Conservation (phyloP, 2,888 invertebrate genomes). For the Clusia tigrina region DNA sequence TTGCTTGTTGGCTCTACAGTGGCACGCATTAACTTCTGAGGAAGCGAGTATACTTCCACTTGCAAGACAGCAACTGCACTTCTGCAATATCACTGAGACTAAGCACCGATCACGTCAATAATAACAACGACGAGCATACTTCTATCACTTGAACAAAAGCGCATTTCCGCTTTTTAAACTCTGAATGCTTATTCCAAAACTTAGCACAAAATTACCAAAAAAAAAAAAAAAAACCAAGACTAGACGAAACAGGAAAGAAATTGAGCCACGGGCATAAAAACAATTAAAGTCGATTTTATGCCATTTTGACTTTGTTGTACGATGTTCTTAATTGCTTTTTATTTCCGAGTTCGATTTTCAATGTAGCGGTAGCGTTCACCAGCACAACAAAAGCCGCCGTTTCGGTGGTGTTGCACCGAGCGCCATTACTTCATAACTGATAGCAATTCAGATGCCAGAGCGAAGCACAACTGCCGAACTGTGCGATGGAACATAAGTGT, state of each 20-base stretch:
- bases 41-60: slow-evolving; percentile 30
- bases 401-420: slow-evolving; percentile 46
- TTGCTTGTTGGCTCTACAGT: slow-evolving; percentile 12
- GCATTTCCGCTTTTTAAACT: too few relatives aligned
- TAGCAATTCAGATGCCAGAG: slow-evolving; percentile 23
- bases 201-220: too few relatives aligned
- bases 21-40: slow-evolving; percentile 32
- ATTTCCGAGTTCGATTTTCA: not conserved
- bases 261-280: too few relatives aligned
- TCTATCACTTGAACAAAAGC: too few relatives aligned
- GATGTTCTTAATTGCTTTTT: too few relatives aligned
- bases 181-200: too few relatives aligned
- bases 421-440: slow-evolving; percentile 53
- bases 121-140: slow-evolving; percentile 12
- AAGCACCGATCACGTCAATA: not conserved
- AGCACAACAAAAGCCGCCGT: not conserved
- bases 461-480: slow-evolving; percentile 17
- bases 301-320: not conserved
- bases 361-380: not conserved
- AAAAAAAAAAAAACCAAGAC: too few relatives aligned
- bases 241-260: too few relatives aligned
- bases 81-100: slow-evolving; percentile 15
- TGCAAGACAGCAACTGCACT: slow-evolving; percentile 29
- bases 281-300: slow-evolving; percentile 23
- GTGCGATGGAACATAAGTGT: slow-evolving; percentile 15